Evolutionary conservation across 2,888 invertebrate species (phyloP), one percentile per base, ranked within the genome.

Genomic region (Drosophila acutilabella): DNA sequence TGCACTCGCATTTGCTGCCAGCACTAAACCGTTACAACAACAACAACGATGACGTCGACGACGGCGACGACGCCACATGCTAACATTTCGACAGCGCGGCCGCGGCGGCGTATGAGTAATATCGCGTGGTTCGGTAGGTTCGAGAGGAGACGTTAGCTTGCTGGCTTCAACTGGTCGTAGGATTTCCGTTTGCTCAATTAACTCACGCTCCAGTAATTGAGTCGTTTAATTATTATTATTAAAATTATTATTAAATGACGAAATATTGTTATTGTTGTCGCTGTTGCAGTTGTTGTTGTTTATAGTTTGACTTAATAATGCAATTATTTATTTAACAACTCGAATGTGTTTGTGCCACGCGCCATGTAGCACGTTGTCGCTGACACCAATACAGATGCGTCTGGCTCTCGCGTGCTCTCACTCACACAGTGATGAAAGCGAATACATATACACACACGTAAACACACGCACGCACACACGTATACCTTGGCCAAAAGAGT

Each of bases 61-160:
- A 59, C 84, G 75, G 74, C 81, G 76, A 62, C 75, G 84, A 66
- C 81, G 84, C 84, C 80, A 80, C 80, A 82, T 80, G 80, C 83
- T 82, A 82, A 58, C 82, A 79, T 88, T 65, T 71, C 61, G 77
- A 71, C 62, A 78, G 71, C 65, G 79, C 79, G 76, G 74, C 59
- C 79, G 88, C 84, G 84, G 59, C 71, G 79, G 79, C 78, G 78
- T 76, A 75, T 75, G 71, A 60, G 68, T 74, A 72, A 74, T 77
- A 62, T 30, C 36, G 18, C 38, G 13, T 4, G 10, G 13, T 23
- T 11, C 38, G 13, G 5, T 5, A 7, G 13, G 4, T 16, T 26
- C 16, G 23, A 38, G 53, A n/a, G 6, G 45, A 3, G 14, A 23
- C 10, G 23, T 5, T 30, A 18, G 14, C 16, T 10, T 38, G 4